These are phyloP conservation scores for Gallinago stenura DNA, from an alignment of 2,797 vertebrate species.

Conservation along the genomic window DNA sequence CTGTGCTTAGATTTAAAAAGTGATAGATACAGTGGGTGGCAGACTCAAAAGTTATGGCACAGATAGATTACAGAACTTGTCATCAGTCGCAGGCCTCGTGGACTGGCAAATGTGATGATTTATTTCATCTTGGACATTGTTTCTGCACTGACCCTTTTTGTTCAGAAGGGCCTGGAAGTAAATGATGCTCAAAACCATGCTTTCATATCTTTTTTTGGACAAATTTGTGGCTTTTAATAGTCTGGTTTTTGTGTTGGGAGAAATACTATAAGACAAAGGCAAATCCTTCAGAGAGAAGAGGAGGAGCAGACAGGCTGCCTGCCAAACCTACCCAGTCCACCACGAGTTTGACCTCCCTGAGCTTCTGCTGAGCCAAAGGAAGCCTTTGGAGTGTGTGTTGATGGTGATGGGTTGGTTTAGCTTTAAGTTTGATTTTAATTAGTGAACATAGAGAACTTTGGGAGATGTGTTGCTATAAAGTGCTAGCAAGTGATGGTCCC, in stretches of 20 bases:
- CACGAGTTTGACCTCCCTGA: not conserved
- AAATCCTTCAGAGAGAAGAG: too few species aligned
- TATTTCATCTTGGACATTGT: not conserved
- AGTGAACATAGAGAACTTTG: not conserved
- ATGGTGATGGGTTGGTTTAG: not conserved
- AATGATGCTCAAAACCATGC: not conserved
- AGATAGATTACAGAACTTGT: not conserved
- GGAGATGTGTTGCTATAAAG: not conserved
- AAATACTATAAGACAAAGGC: too few species aligned
- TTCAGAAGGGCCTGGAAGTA: not conserved
- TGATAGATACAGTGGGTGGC: constrained; percentile 16
- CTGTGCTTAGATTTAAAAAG: constrained; percentile 45
- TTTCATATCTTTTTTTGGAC: not conserved
- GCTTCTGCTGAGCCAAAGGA: not conserved
- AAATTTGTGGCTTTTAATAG: not conserved
- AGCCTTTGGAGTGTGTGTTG: not conserved
- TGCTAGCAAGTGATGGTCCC: too few species aligned
- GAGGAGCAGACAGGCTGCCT: not conserved
- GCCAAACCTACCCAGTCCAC: not conserved
- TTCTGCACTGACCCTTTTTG: not conserved
- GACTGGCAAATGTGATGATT: not conserved
- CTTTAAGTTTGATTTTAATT: not conserved
- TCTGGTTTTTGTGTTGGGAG: not conserved
- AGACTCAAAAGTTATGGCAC: not conserved
- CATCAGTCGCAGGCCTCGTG: not conserved